phyloP scores from a whole-genome alignment of 2,888 invertebrate species.

The Drosophila macrospina region DNA sequence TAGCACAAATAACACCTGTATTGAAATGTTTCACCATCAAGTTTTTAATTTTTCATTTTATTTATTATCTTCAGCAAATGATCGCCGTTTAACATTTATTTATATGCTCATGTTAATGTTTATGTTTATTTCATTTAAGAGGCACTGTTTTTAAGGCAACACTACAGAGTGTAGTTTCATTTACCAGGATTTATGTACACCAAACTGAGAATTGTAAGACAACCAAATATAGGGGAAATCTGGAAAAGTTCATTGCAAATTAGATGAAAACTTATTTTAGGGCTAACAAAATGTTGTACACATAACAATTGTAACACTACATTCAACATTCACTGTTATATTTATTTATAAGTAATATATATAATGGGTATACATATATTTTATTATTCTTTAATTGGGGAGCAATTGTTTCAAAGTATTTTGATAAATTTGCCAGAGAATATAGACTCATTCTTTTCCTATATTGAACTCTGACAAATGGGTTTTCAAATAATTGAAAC shows the following conservation, averaged over 20 bases:
- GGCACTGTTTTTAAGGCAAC: slow-evolving; percentile 94
- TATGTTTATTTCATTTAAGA: slow-evolving; percentile 83
- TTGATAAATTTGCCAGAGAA: slow-evolving; percentile 12
- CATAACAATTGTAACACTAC: slow-evolving; percentile 46
- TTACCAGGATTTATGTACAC: slow-evolving; percentile 72
- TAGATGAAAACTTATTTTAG: slow-evolving; percentile 51
- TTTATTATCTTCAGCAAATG: slow-evolving; percentile 55
- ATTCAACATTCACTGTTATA: slow-evolving; percentile 49
- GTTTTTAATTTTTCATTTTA: slow-evolving; percentile 47
- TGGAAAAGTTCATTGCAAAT: slow-evolving; percentile 69
- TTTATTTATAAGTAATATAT: not conserved
- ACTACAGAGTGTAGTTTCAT: slow-evolving; percentile 89
- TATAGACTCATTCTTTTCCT: not conserved
- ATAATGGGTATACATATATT: slow-evolving; percentile 3
- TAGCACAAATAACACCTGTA: slow-evolving; percentile 80
- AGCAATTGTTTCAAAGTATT: slow-evolving; percentile 6
- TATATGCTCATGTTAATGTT: slow-evolving; percentile 28
- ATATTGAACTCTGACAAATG: not conserved
- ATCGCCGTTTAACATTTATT: slow-evolving; percentile 51
- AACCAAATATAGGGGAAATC: slow-evolving; percentile 41
- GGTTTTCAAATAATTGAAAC: slow-evolving; percentile 1
- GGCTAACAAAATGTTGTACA: slow-evolving; percentile 28
- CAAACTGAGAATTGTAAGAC: slow-evolving; percentile 30
- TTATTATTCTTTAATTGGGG: slow-evolving; percentile 3
- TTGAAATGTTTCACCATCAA: slow-evolving; percentile 73